Evolutionary conservation across 1,140 invertebrate genomes (phyloP), one percentile per base, ranked within the genome.

Genomic region (Drosophila ogumai): DNA sequence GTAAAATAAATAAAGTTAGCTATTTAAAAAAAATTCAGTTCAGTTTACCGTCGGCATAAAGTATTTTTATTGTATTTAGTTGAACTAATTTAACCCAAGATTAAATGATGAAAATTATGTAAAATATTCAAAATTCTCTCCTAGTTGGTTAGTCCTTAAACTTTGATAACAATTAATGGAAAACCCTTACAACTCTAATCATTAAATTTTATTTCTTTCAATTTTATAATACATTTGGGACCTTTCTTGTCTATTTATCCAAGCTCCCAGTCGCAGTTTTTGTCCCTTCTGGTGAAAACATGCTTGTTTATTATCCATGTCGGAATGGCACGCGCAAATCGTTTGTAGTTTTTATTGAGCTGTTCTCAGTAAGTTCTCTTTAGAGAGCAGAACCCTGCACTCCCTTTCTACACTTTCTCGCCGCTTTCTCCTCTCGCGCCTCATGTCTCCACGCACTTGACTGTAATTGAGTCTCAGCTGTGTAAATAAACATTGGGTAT

Each of bases 341-440:
- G 65, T 78, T 78, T 78, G 75, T 78, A 78, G 75, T 79, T 79
- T 78, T 79, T 79, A 79, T 79, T 58, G 75, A 69, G 65, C 65
- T 79, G 57, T 50, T 79, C 57, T 71, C 75, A 78, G 75, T 58
- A 52, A 72, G 77, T 77, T 77, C 63, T 68, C 69, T 72, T 47
- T 6, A 19, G 36, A 47, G 50, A 57, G 41, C 41, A 40, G 34
- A 34, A 54, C 52, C 17, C 32, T 13, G 4, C n/a, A 22, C 52
- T 44, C 13, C 22, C 36, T 49, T 41, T 71, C 34, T 25, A 12
- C 32, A 28, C 22, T 19, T 12, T 63, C 41, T 43, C 5, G 4
- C 9, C 36, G 9, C 15, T 28, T 13, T 12, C 15, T 22, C 12
- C 19, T 6, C 8, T 7, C 40, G 12, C 15, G 9, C 22, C 40